Evolutionary conservation across 2,888 invertebrate species (phyloP).

Genomic region (Aphodius sticticus): DNA sequence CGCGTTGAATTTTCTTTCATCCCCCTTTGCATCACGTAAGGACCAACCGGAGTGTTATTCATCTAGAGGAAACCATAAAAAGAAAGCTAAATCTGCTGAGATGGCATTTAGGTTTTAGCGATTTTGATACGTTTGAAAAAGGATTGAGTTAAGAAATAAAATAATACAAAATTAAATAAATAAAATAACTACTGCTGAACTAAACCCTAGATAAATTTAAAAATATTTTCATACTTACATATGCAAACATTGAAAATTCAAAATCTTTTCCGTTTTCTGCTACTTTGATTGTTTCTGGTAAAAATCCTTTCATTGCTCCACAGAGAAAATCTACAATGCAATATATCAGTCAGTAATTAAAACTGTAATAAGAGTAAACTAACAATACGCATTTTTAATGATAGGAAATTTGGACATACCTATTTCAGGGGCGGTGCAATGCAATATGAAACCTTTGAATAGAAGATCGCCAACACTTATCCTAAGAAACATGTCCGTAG

Average conservation of each 20-base stretch:
- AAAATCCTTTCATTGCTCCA: constrained; percentile 48
- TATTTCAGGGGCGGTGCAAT: constrained; percentile 62
- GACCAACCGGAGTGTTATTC: constrained; percentile 62
- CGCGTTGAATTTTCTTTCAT: constrained; percentile 58
- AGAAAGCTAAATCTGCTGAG: background rate
- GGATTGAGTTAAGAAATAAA: too few relatives aligned
- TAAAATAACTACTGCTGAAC: background rate
- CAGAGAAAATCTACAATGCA: constrained; percentile 51
- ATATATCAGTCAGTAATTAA: background rate
- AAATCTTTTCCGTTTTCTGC: constrained; percentile 62
- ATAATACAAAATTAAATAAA: too few relatives aligned
- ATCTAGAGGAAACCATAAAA: constrained; percentile 55
- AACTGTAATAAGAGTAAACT: background rate
- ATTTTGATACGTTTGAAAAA: too few relatives aligned
- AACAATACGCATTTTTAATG: constrained; percentile 15
- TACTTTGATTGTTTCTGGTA: constrained; percentile 61
- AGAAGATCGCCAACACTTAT: constrained; percentile 64
- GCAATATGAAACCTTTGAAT: constrained; percentile 66
- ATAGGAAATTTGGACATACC: constrained; percentile 53
- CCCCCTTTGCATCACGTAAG: constrained; percentile 66
- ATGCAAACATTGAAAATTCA: constrained; percentile 65
- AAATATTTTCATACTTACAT: constrained; percentile 58
- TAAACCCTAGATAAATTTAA: background rate
- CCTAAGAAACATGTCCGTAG: constrained; percentile 63
- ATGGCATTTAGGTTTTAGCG: too few relatives aligned